Evolutionary conservation across 2,113 vertebrate genomes (phyloP).

Genomic region (Chloroceryle aenea): DNA sequence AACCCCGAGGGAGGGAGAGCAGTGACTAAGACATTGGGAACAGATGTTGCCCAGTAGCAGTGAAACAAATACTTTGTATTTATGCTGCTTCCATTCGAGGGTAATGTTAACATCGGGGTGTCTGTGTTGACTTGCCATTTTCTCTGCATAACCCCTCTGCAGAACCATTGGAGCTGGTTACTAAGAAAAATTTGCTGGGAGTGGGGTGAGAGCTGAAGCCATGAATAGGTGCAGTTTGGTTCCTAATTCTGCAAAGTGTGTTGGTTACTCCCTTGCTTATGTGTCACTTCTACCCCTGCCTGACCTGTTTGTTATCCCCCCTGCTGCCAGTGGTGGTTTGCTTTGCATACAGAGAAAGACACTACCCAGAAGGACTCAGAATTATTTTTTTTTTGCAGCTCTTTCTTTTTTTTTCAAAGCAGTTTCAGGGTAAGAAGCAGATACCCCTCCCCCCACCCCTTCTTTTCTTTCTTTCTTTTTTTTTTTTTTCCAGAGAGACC

Average conservation of each 20-base stretch:
- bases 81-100: neutral
- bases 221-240: neutral
- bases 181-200: neutral
- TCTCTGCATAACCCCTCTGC: neutral
- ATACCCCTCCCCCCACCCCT: neutral
- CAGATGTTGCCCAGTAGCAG: constrained; percentile 65
- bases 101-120: neutral
- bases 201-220: neutral
- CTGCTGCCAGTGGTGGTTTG: neutral
- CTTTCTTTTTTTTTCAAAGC: neutral
- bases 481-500: neutral
- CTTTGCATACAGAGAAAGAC: neutral
- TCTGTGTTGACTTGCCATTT: constrained; percentile 29
- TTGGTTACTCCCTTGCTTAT: neutral
- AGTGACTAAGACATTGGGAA: neutral
- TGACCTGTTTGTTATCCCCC: neutral
- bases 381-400: neutral
- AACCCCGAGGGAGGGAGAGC: constrained; percentile 29
- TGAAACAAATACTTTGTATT: constrained; percentile 68
- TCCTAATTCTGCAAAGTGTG: neutral
- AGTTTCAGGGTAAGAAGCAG: neutral
- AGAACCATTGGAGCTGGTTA: neutral
- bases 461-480: too few species aligned
- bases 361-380: neutral
- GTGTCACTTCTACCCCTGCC: constrained; percentile 19